Evolutionary conservation across 1,140 invertebrate genomes (phyloP).

Genomic region (Semibalanus balanoides): DNA sequence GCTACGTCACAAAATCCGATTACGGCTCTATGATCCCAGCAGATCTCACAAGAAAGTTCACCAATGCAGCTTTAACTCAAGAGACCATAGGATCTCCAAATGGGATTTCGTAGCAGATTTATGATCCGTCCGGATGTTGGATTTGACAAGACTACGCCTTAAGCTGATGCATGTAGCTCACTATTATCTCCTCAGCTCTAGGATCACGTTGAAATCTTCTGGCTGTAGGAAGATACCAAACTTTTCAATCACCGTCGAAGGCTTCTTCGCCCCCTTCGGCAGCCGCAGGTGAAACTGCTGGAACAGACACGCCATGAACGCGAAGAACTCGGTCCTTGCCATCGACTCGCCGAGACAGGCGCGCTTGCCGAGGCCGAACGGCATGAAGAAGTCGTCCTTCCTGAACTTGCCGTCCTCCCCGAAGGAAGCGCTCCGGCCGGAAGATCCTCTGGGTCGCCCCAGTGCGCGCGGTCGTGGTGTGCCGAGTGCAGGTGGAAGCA

Average conservation of each 20-base stretch:
- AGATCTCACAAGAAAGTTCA: no score
- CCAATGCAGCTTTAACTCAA: no score
- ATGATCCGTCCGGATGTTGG: no score
- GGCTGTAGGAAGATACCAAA: background rate
- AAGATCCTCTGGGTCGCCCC: conserved; percentile 52
- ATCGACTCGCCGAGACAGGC: conserved; percentile 60
- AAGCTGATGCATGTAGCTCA: no score
- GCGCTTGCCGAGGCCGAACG: conserved; percentile 35
- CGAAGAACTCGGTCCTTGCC: conserved; percentile 53
- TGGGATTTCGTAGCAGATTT: no score
- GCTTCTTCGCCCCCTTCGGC: background rate
- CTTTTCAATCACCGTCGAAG: background rate
- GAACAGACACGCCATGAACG: conserved; percentile 52
- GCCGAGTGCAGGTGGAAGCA: background rate
- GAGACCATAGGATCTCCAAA: no score
- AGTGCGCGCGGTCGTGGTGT: conserved; percentile 27
- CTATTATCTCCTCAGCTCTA: background rate
- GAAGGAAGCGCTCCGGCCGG: conserved; percentile 30
- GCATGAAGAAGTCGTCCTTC: conserved; percentile 20
- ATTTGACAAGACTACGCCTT: no score
- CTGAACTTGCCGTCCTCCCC: conserved; percentile 22
- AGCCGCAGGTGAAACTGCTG: conserved; percentile 35
- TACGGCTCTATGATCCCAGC: no score
- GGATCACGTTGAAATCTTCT: background rate
- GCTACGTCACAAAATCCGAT: no score